Evolutionary conservation across 1,140 invertebrate genomes (phyloP).

Genomic region (Drosophila murphyi): DNA sequence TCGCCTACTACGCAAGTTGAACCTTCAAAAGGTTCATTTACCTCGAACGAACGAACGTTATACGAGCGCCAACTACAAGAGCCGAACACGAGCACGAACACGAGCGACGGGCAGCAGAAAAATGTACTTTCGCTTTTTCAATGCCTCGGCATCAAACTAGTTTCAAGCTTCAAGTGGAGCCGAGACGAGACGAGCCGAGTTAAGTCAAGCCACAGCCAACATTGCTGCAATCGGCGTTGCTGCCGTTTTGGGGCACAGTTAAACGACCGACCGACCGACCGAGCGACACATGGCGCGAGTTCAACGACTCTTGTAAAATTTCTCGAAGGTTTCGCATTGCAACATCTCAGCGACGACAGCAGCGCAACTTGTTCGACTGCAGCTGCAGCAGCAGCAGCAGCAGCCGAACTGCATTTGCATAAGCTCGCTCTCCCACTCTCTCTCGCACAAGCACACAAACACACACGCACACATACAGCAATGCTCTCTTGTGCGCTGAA

Average conservation of each 20-base stretch:
- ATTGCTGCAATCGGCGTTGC: conserved; percentile 49
- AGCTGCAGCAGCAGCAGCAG: conserved; percentile 21
- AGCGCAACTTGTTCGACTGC: conserved; percentile 70
- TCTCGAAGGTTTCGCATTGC: conserved; percentile 84
- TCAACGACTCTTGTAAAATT: conserved; percentile 83
- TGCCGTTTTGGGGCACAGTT: conserved; percentile 62
- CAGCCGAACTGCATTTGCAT: conserved; percentile 64
- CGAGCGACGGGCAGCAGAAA: conserved; percentile 57
- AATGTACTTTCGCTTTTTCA: conserved; percentile 84
- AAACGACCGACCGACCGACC: conserved; percentile 41
- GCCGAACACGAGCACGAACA: conserved; percentile 25
- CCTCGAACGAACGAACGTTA: conserved; percentile 57
- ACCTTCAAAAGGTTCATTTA: conserved; percentile 85
- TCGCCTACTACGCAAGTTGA: conserved; percentile 80
- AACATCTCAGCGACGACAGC: conserved; percentile 58
- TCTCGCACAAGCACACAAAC: conserved; percentile 9
- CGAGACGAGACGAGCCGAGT: conserved; percentile 19
- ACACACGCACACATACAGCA: conserved; percentile 11
- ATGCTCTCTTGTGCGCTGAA: conserved; percentile 61
- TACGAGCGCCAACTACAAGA: conserved; percentile 39
- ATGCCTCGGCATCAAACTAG: conserved; percentile 83
- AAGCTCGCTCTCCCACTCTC: conserved; percentile 17
- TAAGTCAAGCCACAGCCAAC: conserved; percentile 46
- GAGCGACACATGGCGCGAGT: conserved; percentile 51
- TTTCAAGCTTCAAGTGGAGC: conserved; percentile 63